Base-by-base conservation (phyloP, 2,113 vertebrate genomes). In the Benthochromis sp. region DNA sequence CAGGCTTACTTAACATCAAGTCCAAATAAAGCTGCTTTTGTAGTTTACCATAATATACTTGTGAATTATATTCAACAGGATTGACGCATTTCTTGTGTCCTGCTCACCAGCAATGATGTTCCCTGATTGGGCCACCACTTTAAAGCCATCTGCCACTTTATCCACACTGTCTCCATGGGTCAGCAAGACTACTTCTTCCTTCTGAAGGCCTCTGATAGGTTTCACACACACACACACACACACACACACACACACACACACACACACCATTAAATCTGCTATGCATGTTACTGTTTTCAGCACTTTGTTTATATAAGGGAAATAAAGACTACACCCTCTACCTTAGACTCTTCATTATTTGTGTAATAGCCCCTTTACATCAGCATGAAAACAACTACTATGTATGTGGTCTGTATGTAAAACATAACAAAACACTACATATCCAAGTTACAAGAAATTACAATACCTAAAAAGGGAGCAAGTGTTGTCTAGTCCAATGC, bases 91-190 rank as follows among this genome's bases (percentile, higher is more conserved):
- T 47, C 4, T 7, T 1, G 1, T 8, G 1, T 24, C 16, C 66
- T 55, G 29, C 94, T 94, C 93, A 99, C 99, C 99, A 94, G 99
- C 99, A 92, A 99, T 96, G 52, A 99, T 98, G 94, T 97, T 98
- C 85, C 98, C 99, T 90, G 99, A 99, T 87, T 98, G 98, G 17
- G 99, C 98, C 92, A 99, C 98, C 82, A 99, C 97, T 93, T 99
- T 99, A 96, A 99, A 99, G 61, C 98, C 99, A 87, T 99, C 99
- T 27, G 99, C 98, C 38, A 99, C 98, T 95, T 99, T 99, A 96
- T 99, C 99, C 89, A 99, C 98, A 3, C 99, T 99, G 61, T 99
- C 99, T 85, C 99, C 98, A 1, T 99, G 99, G 34, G 99, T 99
- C 88, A 99, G 96, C 76, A 99, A 95, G 73, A 99, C 98, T 63